Base-by-base conservation (phyloP, 1,140 invertebrate species). In the Leptinotarsa lineolata region DNA sequence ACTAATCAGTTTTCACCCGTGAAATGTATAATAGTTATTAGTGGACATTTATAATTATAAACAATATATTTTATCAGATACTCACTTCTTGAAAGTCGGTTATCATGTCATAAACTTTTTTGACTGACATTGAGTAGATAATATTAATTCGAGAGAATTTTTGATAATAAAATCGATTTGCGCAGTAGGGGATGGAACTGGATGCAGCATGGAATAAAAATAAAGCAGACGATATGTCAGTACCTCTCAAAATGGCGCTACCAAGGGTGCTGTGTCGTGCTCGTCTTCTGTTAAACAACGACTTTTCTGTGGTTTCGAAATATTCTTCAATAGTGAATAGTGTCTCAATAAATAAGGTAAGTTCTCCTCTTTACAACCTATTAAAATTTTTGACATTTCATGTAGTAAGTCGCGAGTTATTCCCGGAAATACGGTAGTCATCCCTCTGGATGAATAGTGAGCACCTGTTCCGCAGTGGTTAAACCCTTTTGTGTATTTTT, bases 261-360 rank as follows among this genome's bases (percentile, higher is more conserved):
- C 73, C 77, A 65, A 77, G 79, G 71, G 75, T 81, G 69, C 73
- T 80, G 75, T 81, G 78, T 77, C 80, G 79, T 70, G 76, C 74
- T 78, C 80, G 81, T 67, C 76, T 80, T 67, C 72, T 80, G 20
- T 70, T 79, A 76, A 76, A 78, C 70, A 80, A 75, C 77, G 81
- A 82, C 72, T 70, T 79, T 78, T 78, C 74, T 48, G 73, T 78
- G 67, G 75, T 81, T 77, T 77, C 76, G 54, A 80, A 79, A 75
- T 78, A 81, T 75, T 73, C 75, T 45, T 68, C 76, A 21, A 20
- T 79, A 58, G 72, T 77, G 30, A 81, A 78, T 67, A 76, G 73
- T 78, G 76, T 77, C 64, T 72, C 74, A 72, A 76, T 81, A 72
- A 81, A 79, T 77, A 80, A 78, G 76, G 81, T 82, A 78, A 82